Base-by-base conservation (phyloP, 2,888 invertebrate species). In the Caenorhabditis sulstoni region DNA sequence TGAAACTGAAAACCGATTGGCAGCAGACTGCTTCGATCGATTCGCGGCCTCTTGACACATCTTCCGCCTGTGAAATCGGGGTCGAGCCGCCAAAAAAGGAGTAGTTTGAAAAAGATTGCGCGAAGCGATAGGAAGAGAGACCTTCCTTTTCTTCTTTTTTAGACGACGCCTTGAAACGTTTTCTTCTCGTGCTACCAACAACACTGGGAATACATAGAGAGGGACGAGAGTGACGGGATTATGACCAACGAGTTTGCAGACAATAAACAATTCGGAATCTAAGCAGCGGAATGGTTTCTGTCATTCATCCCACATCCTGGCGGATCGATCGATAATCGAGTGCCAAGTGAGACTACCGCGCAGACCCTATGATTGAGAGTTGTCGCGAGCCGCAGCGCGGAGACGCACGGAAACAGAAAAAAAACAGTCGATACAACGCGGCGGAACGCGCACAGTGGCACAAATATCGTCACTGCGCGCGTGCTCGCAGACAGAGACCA, bases 31-130 rank as follows among this genome's bases (percentile, higher is more conserved):
- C 29, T 18, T 45, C 29, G 23, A 65, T 44, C 52, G n/a, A 52
- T 52, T 11, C 22, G 49, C 14, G 23, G 23, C 23, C 52, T 52
- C 29, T 29, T 23, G 52, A 52, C 23, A 7, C 29, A 23, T n/a
- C 12, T 20, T 12, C 22, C 22, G 12, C 20, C n/a, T 1, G 45
- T 7, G 29, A 29, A 53, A 58, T 50, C 22, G 49, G 47, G 55
- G 53, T 47, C 57, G 49, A 71, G 62, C 55, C 45, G 29, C 55
- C 8, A 41, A 61, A 70, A 62, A 70, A 68, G 52, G 44, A 59
- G 5, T 52, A 68, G 59, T 68, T 45, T 49, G 4, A 70, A 71
- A 68, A 57, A 71, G 71, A 71, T 71, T 71, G 71, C 71, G 64
- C 71, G 71, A 71, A 64, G 47, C 71, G 71, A 71, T 71, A 71